A percentile compares a stretch with the other conserved stretches of the same genome.
phyloP scores from a whole-genome alignment of 2,797 vertebrate genomes.

The Ispidina picta region DNA sequence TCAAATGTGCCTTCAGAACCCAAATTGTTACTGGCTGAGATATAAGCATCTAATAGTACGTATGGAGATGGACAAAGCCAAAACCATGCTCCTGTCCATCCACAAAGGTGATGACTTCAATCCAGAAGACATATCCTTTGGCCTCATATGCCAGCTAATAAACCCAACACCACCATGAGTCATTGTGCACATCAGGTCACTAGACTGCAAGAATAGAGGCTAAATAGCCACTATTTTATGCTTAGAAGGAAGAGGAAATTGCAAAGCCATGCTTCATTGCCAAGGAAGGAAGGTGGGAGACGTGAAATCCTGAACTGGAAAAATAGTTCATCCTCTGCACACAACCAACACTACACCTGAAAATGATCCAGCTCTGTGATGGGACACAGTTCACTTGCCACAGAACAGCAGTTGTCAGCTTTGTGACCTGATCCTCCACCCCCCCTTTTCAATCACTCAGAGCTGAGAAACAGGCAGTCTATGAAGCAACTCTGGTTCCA shows the following conservation, averaged over 20 bases:
- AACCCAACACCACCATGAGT: not conserved
- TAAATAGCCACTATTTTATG: not conserved
- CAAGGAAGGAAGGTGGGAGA: not conserved
- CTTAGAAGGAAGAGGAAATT: not conserved
- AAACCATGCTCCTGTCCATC: not conserved
- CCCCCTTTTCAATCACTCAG: not conserved
- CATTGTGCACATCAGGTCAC: not conserved
- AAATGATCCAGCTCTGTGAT: not conserved
- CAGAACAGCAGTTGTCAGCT: not conserved
- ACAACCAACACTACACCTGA: not conserved
- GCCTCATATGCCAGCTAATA: not conserved
- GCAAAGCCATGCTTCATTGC: not conserved
- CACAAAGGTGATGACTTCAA: not conserved
- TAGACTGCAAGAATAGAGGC: not conserved
- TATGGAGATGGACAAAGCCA: not conserved
- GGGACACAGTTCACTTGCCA: not conserved
- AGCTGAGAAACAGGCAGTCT: not conserved
- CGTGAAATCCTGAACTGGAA: not conserved
- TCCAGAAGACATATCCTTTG: not conserved
- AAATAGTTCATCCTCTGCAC: not conserved
- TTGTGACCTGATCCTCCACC: not conserved
- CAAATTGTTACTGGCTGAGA: not conserved
- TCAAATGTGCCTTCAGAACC: not conserved
- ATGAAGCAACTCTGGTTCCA: not conserved
- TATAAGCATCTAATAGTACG: accelerated